phyloP scores from a whole-genome alignment of 2,113 vertebrate species.

The Salvelinus namaycush region DNA sequence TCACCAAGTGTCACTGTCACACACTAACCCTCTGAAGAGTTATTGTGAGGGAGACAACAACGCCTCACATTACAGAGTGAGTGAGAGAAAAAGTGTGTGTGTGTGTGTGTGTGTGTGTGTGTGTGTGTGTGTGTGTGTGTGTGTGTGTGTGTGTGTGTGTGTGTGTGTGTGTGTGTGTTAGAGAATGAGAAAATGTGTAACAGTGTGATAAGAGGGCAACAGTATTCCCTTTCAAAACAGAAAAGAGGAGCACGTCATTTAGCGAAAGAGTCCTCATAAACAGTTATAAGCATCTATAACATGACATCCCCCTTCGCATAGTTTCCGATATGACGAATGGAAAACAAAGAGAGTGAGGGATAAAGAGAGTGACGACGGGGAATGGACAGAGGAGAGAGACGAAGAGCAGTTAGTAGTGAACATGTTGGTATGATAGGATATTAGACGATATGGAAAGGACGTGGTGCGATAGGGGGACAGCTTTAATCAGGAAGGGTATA shows the following conservation, averaged over 20 bases:
- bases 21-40: conserved; percentile 7
- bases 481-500: conserved; percentile 1
- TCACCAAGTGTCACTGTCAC: conserved; percentile 7
- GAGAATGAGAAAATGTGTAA: background rate
- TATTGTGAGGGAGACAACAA: conserved; percentile 28
- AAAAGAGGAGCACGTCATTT: too few species aligned
- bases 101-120: background rate
- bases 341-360: background rate
- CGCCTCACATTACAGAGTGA: background rate
- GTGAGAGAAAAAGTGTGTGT: background rate
- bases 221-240: background rate
- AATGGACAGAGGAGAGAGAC: background rate
- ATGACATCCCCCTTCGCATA: too few species aligned
- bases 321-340: too few species aligned
- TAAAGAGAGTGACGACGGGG: background rate
- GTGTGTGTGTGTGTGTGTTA: too few species aligned
- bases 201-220: background rate
- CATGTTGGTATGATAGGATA: background rate
- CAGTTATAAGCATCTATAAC: too few species aligned
- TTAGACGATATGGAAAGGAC: background rate
- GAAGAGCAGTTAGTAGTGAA: background rate
- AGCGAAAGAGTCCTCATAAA: too few species aligned
- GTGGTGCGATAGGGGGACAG: background rate
- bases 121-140: background rate
- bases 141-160: background rate